Evolutionary conservation across 2,888 invertebrate species (phyloP).

Genomic region (Villa cingulata): DNA sequence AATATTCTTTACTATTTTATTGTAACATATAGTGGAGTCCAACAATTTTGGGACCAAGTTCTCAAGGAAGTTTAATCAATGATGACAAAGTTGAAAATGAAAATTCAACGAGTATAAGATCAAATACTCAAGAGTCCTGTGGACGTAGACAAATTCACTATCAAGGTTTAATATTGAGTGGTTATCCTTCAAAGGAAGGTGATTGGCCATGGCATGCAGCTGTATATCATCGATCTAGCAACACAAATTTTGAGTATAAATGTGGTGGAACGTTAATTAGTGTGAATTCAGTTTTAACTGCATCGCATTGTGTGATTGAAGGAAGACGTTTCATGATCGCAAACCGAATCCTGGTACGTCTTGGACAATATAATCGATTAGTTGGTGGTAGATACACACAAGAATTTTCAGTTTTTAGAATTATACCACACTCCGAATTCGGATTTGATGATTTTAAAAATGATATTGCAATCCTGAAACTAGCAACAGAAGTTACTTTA

Average conservation of each 20-base stretch:
- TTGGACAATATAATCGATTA: conserved; percentile 31
- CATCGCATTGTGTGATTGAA: conserved; percentile 25
- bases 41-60: conserved; percentile 8
- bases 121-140: too few relatives aligned
- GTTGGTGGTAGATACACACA: conserved; percentile 26
- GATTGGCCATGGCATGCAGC: conserved; percentile 39
- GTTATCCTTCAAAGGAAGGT: conserved; percentile 28
- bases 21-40: not conserved
- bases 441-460: conserved; percentile 13
- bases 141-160: conserved; percentile 8
- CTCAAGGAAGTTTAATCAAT: not conserved
- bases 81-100: conserved; percentile 17
- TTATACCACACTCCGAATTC: conserved; percentile 9
- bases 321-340: conserved; percentile 23
- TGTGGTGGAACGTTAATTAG: conserved; percentile 35
- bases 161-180: conserved; percentile 28
- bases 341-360: conserved; percentile 25
- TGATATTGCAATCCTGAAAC: conserved; percentile 30
- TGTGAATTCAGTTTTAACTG: conserved; percentile 27
- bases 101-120: not conserved
- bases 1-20: not conserved
- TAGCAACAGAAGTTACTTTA: conserved; percentile 25
- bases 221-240: conserved; percentile 18
- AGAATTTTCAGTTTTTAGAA: conserved; percentile 19
- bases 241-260: conserved; percentile 16